Evolutionary conservation across 2,113 vertebrate species (phyloP), one percentile per base, ranked within the genome.

Genomic region (Pyxicephalus adspersus): DNA sequence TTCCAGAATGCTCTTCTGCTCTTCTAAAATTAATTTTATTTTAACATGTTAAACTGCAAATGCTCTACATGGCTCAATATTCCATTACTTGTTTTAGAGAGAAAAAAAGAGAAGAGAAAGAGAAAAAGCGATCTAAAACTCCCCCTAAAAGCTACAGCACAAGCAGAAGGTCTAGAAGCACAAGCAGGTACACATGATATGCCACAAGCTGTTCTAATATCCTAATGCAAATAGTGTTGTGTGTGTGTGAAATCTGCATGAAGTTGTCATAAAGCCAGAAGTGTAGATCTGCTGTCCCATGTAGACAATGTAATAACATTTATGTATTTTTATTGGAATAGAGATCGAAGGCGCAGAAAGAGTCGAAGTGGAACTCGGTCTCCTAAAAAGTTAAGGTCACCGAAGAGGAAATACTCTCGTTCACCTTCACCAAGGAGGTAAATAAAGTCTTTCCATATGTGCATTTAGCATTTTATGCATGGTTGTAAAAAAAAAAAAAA

Each of bases 101-200:
- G 96, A 94, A 96, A 89, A 97, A 96, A 89, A 98, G 97, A 87
- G 97, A 98, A 88, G 97, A 99, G 54, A 98, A 98, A 86, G 93
- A 93, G 31, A 97, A 98, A 86, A 99, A 99, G 85, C 94, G 96
- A 63, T 99, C 97, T 2, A 99, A 98, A 93, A 99, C 98, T 7
- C 98, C 98, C 5, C 98, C 98, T 57, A 98, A 99, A 91, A 99
- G 98, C 87, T 99, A 99, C 85, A 99, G 98, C 91, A 98, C 97
- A 82, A 92, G 95, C 52, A 91, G 98, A 68, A 91, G 97, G 75
- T 99, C 98, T 29, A 91, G 96, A 85, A 99, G 98, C 90, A 91
- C 94, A 83, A 98, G 90, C 89, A 96, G 97, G 98, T 99, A 86
- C 86, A 66, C n/a, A n/a, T n/a, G n/a, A n/a, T n/a, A n/a, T n/a